phyloP scores from a whole-genome alignment of 1,140 invertebrate genomes.

The Lepidurus couesii region DNA sequence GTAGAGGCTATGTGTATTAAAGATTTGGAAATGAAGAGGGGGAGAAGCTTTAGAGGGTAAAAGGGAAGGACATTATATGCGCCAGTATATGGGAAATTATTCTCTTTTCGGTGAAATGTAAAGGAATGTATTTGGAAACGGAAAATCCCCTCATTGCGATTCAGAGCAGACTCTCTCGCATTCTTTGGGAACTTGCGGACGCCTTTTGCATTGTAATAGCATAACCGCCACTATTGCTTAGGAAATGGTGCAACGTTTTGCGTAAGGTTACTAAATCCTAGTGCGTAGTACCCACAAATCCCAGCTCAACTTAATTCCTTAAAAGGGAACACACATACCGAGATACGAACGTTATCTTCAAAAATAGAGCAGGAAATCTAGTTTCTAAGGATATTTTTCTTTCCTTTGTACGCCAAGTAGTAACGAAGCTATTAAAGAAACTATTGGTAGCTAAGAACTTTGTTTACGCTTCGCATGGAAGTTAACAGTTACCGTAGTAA shows the following conservation, averaged over 20 bases:
- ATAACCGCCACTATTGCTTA: not conserved
- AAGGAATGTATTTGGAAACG: constrained; percentile 16
- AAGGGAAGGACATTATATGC: no score
- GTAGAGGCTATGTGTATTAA: not conserved
- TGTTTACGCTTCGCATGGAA: no score
- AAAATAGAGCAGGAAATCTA: no score
- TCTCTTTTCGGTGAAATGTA: constrained; percentile 10
- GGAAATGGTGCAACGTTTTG: constrained; percentile 12
- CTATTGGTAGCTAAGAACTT: no score
- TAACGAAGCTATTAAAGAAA: no score
- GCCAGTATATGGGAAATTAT: not conserved
- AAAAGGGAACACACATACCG: no score
- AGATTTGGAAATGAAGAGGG: no score
- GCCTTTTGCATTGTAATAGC: not conserved
- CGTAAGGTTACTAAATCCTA: not conserved
- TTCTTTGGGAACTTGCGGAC: constrained; percentile 5
- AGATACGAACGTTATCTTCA: no score
- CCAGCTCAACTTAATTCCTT: not conserved
- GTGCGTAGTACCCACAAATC: not conserved
- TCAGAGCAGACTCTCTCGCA: constrained; percentile 6
- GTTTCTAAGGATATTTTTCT: no score
- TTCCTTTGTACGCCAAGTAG: no score
- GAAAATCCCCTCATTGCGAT: constrained; percentile 21
- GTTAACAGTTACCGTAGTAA: no score
- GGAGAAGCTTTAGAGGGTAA: no score